Base-by-base conservation (phyloP, 2,888 invertebrate species). In the Lutraria lutraria region DNA sequence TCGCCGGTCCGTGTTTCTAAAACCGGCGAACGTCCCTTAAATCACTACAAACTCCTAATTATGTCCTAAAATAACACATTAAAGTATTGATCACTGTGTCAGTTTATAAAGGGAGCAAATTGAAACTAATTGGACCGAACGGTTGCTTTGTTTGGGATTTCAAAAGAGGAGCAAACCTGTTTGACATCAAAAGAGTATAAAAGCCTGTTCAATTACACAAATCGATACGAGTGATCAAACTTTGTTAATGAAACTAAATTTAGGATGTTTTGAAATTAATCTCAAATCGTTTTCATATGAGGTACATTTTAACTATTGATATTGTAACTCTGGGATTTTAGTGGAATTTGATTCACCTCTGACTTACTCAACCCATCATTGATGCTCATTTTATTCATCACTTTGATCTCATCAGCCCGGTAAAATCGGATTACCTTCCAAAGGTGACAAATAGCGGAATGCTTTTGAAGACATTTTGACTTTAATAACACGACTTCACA, bases 41-140 rank as follows among this genome's bases (percentile, higher is more conserved):
- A 90, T 88, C 79, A 88, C 88, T 76, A 63, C 68, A 79, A 81
- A 76, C 87, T 86, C 88, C 85, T 92, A 90, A 92, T 92, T 92
- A 92, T 89, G 88, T 90, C 92, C 89, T 90, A 90, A 90, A 92
- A 92, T 92, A 92, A 92, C 92, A 92, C 90, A 90, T 91, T 88
- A 88, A 29, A 53, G 84, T 90, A 88, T 89, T 88, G 90, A 86
- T 88, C 88, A 63, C 88, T 86, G 90, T 88, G 86, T 43, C n/a
- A 34, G 85, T 56, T 84, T 81, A 90, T 76, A 88, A 89, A 72
- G 60, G 60, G 79, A 88, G 90, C 92, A 91, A 92, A 92, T 92
- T 91, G 89, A 91, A 90, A 88, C 90, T 89, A 92, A 92, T 92
- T 91, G 92, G 63, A 88, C 83, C 89, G 83, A 88, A 76, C 81